Conservation (phyloP, 1,140 invertebrate genomes). For the Drosophila athabasca region DNA sequence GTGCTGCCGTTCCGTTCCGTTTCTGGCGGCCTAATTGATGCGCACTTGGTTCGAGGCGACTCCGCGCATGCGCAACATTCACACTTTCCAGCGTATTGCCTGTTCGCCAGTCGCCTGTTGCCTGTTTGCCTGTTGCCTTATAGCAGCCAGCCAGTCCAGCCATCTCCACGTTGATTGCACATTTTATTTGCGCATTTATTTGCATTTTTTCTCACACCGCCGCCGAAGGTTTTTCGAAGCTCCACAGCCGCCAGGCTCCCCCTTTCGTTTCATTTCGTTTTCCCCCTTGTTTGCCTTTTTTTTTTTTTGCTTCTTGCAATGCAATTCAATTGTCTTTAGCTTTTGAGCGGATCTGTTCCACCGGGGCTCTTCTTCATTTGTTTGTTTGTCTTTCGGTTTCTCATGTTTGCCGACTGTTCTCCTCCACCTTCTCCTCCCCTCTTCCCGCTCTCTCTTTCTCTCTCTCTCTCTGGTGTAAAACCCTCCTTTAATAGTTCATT, state of each 20-base stretch:
- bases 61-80: constrained; percentile 80
- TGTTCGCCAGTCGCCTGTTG: constrained; percentile 6
- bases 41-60: constrained; percentile 50
- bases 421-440: too few relatives aligned
- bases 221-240: constrained; percentile 22
- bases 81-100: constrained; percentile 51
- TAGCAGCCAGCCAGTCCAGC: constrained; percentile 50
- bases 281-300: constrained; percentile 45
- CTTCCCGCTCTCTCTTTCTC: too few relatives aligned
- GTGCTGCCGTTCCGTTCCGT: constrained; percentile 59
- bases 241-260: not conserved
- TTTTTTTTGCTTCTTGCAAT: constrained; percentile 32
- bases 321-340: constrained; percentile 75
- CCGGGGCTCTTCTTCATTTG: constrained; percentile 43
- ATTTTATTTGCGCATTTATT: constrained; percentile 83
- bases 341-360: constrained; percentile 43
- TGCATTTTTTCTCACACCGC: constrained; percentile 81
- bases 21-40: constrained; percentile 77
- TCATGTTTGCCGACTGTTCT: constrained; percentile 60
- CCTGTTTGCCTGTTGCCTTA: constrained; percentile 28
- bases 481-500: constrained; percentile 78
- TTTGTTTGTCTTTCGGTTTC: constrained; percentile 61
- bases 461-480: too few relatives aligned
- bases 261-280: not conserved
- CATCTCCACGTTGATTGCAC: constrained; percentile 74